These are phyloP conservation scores for Frankliniella intonsa DNA, from an alignment of 2,888 invertebrate species.

Conservation along the genomic window DNA sequence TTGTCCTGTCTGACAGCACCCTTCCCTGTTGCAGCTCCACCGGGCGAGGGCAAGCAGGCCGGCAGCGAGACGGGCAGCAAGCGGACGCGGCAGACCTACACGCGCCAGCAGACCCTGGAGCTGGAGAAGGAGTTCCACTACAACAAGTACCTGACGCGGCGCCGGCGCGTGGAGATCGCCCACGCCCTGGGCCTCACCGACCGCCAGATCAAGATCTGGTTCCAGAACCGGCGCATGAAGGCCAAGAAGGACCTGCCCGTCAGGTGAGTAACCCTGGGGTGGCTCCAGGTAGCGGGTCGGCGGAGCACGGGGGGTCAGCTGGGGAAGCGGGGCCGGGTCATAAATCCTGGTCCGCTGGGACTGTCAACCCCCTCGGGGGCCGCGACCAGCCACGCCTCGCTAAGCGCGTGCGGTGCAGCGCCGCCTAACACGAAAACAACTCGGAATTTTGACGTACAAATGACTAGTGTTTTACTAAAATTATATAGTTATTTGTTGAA, in stretches of 20 bases:
- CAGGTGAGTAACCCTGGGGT: neutral
- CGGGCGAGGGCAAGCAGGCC: slow-evolving; percentile 6
- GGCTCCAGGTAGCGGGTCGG: no score
- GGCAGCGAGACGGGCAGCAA: neutral
- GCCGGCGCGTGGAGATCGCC: slow-evolving; percentile 54
- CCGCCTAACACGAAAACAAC: neutral
- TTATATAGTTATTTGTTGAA: no score
- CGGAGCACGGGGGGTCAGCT: no score
- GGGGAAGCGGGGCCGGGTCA: no score
- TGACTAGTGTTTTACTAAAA: no score
- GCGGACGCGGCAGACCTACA: slow-evolving; percentile 51
- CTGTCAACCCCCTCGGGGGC: no score
- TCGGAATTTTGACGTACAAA: no score
- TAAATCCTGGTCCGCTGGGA: no score
- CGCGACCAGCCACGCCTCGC: no score
- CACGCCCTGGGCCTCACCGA: slow-evolving; percentile 54
- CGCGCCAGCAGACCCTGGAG: slow-evolving; percentile 55
- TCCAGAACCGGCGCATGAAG: slow-evolving; percentile 80
- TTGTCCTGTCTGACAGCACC: neutral
- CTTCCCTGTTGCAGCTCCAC: neutral
- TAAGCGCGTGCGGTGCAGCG: neutral
- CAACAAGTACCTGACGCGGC: slow-evolving; percentile 53
- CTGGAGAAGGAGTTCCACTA: slow-evolving; percentile 57
- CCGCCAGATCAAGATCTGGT: slow-evolving; percentile 51
- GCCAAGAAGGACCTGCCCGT: slow-evolving; percentile 74